Base-by-base conservation (phyloP, 2,113 vertebrate genomes). In the Cheilinus undulatus region DNA sequence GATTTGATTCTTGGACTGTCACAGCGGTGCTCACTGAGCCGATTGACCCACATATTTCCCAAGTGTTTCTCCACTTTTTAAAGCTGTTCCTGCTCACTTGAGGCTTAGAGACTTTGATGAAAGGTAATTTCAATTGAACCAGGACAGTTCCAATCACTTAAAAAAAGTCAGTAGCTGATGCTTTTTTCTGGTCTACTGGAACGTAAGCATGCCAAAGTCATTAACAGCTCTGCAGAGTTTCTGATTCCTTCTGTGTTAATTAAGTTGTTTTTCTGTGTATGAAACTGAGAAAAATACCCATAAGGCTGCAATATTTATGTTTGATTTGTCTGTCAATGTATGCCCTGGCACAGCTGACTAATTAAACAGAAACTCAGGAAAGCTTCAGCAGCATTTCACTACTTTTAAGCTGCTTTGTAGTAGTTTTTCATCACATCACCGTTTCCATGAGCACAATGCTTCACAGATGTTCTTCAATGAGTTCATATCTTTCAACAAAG, bases 391-490 rank as follows among this genome's bases (percentile, higher is more conserved):
- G 34, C 60, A 17, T 0, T 49, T 84, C 45, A 11, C 32, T 24
- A 3, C 38, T 62, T 53, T 23, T 56, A 64, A 60, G 8, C 69
- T 38, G 69, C 57, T 65, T 23, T 50, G 34, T 69, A 63, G 67
- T n/a, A 69, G 80, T 68, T 73, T 77, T 88, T 79, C 52, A 68
- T 85, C 75, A 66, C 60, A 45, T 26, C 36, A 76, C n/a, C 70
- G 85, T 76, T 75, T 82, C 87, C 75, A 71, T 23, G 68, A 80
- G 65, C 53, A 51, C 84, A 90, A 92, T 87, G 83, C 45, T 78
- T 86, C 76, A 70, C 87, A 92, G 85, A 93, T 90, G 89, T 89
- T 87, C 61, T 14, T 2, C 72, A 78, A 56, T 34, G 48, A 52
- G 43, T 52, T 46, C 50, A 53, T 27, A 74, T 78, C 78, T 87